Conservation (phyloP, 2,113 vertebrate species). For the Rhombomys opimus region DNA sequence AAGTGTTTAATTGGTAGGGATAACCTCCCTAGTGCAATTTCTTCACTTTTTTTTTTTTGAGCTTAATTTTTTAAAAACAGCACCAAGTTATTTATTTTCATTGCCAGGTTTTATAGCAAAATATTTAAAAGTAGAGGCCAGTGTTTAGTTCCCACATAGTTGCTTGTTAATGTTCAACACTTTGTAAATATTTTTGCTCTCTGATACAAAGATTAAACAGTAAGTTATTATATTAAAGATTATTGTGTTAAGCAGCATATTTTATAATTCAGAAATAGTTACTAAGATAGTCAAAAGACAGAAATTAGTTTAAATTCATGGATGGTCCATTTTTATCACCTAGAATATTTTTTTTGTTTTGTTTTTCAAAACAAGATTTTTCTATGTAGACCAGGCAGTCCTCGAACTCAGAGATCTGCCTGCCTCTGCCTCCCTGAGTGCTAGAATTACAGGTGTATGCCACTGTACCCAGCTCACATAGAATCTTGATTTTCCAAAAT, state of each 20-base stretch:
- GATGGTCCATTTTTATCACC: conserved; percentile 44
- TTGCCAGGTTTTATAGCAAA: conserved; percentile 53
- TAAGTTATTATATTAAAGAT: conserved; percentile 26
- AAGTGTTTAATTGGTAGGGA: too few relatives aligned
- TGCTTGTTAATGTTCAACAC: conserved; percentile 10
- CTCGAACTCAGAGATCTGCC: too few relatives aligned
- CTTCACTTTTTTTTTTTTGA: not conserved
- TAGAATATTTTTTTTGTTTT: conserved; percentile 23
- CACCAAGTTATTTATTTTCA: not conserved
- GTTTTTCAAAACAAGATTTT: too few relatives aligned
- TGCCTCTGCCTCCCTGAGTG: too few relatives aligned
- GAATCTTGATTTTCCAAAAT: conserved; percentile 80
- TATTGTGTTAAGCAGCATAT: conserved; percentile 44
- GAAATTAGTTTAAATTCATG: conserved; percentile 55
- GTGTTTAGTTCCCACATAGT: conserved; percentile 28
- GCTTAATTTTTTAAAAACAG: not conserved
- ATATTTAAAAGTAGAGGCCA: conserved; percentile 67
- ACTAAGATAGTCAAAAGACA: conserved; percentile 52
- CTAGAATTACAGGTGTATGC: too few relatives aligned
- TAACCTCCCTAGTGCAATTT: not conserved
- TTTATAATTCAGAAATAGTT: conserved; percentile 55
- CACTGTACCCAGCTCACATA: not conserved
- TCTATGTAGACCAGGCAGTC: too few relatives aligned
- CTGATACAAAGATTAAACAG: conserved; percentile 46
- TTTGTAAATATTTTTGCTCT: conserved; percentile 14